Conservation (phyloP, 2,888 invertebrate genomes). For the Leptogaster cylindrica region DNA sequence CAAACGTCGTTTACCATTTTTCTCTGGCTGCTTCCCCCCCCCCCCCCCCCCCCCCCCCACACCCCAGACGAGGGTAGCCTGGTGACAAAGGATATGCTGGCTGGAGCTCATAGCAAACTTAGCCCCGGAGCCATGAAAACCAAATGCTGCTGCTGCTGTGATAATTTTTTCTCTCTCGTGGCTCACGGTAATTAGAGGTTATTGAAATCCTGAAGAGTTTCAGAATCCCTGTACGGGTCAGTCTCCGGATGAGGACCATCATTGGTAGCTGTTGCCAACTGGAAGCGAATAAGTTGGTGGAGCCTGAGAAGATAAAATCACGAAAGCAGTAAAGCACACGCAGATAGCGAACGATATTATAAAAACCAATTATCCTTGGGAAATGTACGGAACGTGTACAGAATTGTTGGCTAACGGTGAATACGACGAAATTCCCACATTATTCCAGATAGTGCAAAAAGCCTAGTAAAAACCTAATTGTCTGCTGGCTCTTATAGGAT, state of each 20-base stretch:
- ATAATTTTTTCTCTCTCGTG: conserved; percentile 37
- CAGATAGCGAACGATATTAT: neutral
- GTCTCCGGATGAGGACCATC: neutral
- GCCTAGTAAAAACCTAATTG: conserved; percentile 22
- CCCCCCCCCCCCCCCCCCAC: neutral
- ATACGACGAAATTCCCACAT: neutral
- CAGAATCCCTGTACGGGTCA: neutral
- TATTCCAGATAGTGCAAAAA: neutral
- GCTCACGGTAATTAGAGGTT: conserved; percentile 36
- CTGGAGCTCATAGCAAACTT: neutral
- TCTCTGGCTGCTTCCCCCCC: conserved; percentile 6
- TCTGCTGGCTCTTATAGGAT: conserved; percentile 4
- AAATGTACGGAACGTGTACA: too few species aligned
- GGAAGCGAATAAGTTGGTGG: conserved; percentile 30
- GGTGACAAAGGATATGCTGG: conserved; percentile 38
- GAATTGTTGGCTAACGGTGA: too few species aligned
- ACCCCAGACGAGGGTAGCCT: neutral
- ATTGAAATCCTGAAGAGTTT: conserved; percentile 14
- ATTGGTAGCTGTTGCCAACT: neutral
- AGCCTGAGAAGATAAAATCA: conserved; percentile 17
- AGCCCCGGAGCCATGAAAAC: neutral
- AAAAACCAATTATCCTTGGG: conserved; percentile 15
- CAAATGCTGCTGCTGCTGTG: neutral
- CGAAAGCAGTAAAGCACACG: conserved; percentile 19
- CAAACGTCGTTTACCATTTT: conserved; percentile 37